A percentile compares a stretch with the other conserved stretches of the same genome.
Conservation (phyloP, 2,113 vertebrate genomes). For the Misgurnus mizolepis region DNA sequence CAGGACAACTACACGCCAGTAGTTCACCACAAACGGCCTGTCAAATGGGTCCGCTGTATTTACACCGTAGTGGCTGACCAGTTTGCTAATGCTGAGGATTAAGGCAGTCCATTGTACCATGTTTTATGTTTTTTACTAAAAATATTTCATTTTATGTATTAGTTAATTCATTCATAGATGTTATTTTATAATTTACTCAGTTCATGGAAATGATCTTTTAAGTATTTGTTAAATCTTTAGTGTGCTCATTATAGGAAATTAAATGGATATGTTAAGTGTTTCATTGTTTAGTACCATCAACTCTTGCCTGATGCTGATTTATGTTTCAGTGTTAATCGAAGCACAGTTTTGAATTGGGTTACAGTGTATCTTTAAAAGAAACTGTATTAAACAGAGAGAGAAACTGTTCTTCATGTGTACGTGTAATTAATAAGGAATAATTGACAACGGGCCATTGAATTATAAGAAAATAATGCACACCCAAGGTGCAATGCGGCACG, state of each 20-base stretch:
- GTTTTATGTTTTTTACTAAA: neutral
- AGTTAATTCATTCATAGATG: neutral
- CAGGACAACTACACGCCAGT: slow-evolving; percentile 61
- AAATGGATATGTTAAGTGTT: neutral
- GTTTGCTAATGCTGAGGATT: too few species aligned
- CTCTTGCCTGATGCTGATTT: neutral
- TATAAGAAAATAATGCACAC: too few species aligned
- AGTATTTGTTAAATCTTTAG: neutral
- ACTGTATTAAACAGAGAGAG: neutral
- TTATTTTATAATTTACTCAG: neutral
- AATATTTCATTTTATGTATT: neutral
- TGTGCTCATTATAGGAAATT: neutral
- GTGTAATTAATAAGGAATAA: too few species aligned
- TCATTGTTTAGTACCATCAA: neutral
- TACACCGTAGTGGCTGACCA: too few species aligned
- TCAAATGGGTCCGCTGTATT: slow-evolving; percentile 52
- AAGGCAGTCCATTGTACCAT: too few species aligned
- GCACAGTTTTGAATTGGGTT: neutral
- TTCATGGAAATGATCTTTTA: neutral
- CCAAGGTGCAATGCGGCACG: too few species aligned
- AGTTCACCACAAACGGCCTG: slow-evolving; percentile 56
- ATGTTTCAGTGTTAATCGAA: neutral
- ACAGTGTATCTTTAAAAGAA: neutral
- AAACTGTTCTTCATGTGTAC: neutral
- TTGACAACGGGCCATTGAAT: too few species aligned